Percentiles rank a stretch among this genome's conserved stretches.
These are phyloP conservation scores for Machimus atricapillus DNA, from an alignment of 2,888 invertebrate genomes.

Conservation along the genomic window DNA sequence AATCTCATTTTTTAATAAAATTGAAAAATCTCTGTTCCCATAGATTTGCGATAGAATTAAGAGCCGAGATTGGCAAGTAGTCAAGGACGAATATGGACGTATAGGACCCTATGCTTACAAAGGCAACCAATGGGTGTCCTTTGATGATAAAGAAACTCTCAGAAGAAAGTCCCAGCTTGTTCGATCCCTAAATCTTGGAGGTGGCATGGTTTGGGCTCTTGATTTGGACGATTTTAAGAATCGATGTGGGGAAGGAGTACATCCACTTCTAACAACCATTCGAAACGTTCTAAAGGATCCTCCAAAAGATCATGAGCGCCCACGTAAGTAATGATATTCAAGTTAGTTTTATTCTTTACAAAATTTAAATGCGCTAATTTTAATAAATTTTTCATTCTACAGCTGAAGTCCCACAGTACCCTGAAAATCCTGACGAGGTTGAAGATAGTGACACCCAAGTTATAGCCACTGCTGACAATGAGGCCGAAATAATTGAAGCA, in stretches of 20 bases:
- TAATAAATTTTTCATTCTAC: background rate
- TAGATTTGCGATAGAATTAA: conserved; percentile 83
- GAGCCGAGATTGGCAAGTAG: conserved; percentile 79
- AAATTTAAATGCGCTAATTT: background rate
- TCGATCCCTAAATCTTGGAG: conserved; percentile 77
- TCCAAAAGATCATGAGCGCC: background rate
- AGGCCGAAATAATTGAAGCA: background rate
- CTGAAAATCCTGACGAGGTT: background rate
- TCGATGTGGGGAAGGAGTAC: conserved; percentile 79
- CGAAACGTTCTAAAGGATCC: conserved; percentile 57
- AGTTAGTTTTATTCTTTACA: background rate
- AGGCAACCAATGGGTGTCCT: conserved; percentile 91
- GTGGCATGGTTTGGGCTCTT: conserved; percentile 91
- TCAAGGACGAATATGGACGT: conserved; percentile 76
- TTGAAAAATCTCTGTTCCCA: background rate
- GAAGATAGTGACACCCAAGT: background rate
- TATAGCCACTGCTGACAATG: background rate
- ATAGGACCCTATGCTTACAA: conserved; percentile 91
- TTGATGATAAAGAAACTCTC: conserved; percentile 82
- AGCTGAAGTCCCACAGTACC: background rate
- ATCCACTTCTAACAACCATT: conserved; percentile 81
- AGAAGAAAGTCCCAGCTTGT: conserved; percentile 80
- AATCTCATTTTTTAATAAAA: background rate
- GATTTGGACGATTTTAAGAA: conserved; percentile 88
- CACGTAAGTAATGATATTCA: background rate